phyloP scores from a whole-genome alignment of 1,140 invertebrate species.

The Ceratina australensis region DNA sequence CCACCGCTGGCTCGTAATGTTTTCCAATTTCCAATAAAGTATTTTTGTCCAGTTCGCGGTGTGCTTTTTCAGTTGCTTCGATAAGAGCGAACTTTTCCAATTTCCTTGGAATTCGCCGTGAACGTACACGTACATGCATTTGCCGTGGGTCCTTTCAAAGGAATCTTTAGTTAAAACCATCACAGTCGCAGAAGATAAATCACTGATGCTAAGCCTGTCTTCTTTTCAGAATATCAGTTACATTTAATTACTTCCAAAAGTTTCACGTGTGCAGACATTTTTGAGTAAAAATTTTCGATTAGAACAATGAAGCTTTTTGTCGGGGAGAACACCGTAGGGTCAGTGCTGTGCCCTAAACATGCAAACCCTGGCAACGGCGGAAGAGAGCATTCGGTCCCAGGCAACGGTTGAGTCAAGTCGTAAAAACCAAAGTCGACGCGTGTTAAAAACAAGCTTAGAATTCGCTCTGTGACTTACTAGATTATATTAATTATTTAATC shows the following conservation, averaged over 20 bases:
- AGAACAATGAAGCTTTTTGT: too few relatives aligned
- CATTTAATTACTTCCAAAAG: background rate
- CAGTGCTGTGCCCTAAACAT: too few relatives aligned
- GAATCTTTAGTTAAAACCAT: conserved; percentile 12
- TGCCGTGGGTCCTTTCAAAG: conserved; percentile 9
- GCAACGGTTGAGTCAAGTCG: too few relatives aligned
- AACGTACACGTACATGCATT: background rate
- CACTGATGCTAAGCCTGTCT: background rate
- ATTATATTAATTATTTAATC: too few relatives aligned
- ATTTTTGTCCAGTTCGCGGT: conserved; percentile 37
- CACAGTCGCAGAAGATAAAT: conserved; percentile 15
- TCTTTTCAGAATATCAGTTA: background rate
- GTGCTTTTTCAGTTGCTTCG: conserved; percentile 4
- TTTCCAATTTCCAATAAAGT: conserved; percentile 53
- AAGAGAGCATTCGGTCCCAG: too few relatives aligned
- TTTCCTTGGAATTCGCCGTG: conserved; percentile 52
- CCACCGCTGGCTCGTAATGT: conserved; percentile 11
- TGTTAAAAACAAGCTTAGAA: too few relatives aligned
- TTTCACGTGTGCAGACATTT: too few relatives aligned
- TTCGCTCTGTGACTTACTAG: too few relatives aligned
- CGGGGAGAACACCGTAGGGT: too few relatives aligned
- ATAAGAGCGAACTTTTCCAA: conserved; percentile 58
- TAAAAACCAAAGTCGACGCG: too few relatives aligned
- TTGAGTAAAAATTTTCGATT: too few relatives aligned
- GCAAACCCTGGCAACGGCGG: too few relatives aligned